phyloP scores from a whole-genome alignment of 2,797 vertebrate species.

The Craterocephalus amniculus region DNA sequence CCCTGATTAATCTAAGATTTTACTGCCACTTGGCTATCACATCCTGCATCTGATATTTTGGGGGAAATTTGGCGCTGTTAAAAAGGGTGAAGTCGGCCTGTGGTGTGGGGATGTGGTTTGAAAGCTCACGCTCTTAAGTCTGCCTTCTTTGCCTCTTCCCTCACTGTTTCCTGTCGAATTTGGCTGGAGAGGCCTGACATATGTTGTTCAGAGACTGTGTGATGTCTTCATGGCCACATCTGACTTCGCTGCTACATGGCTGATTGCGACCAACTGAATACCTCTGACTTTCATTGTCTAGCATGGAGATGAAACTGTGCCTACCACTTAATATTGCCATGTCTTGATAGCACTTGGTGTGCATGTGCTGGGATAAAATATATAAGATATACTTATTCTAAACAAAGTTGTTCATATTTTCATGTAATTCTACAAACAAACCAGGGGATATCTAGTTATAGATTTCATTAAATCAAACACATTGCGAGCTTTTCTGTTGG shows the following conservation, averaged over 20 bases:
- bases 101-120: slow-evolving; percentile 70
- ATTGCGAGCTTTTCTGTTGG: slow-evolving; percentile 29
- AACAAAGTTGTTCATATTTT: neutral
- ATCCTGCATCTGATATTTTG: slow-evolving; percentile 66
- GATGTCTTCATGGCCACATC: slow-evolving; percentile 50
- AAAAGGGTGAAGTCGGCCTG: slow-evolving; percentile 74
- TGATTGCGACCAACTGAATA: slow-evolving; percentile 1
- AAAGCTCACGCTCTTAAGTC: slow-evolving; percentile 60
- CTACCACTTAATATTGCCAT: neutral
- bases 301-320: neutral
- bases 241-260: neutral
- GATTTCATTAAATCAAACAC: neutral
- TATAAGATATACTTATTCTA: neutral
- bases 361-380: neutral
- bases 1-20: slow-evolving; percentile 67
- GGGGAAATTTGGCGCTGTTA: slow-evolving; percentile 67
- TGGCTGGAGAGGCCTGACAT: slow-evolving; percentile 23
- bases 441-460: neutral
- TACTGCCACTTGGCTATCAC: slow-evolving; percentile 58
- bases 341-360: neutral
- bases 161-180: slow-evolving; percentile 55
- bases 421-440: neutral
- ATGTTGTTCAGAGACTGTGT: slow-evolving; percentile 32
- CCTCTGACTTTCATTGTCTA: neutral
- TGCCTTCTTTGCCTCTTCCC: slow-evolving; percentile 41